Evolutionary conservation across 2,888 invertebrate genomes (phyloP), one percentile per base, ranked within the genome.

Genomic region (Limnephilus lunatus): DNA sequence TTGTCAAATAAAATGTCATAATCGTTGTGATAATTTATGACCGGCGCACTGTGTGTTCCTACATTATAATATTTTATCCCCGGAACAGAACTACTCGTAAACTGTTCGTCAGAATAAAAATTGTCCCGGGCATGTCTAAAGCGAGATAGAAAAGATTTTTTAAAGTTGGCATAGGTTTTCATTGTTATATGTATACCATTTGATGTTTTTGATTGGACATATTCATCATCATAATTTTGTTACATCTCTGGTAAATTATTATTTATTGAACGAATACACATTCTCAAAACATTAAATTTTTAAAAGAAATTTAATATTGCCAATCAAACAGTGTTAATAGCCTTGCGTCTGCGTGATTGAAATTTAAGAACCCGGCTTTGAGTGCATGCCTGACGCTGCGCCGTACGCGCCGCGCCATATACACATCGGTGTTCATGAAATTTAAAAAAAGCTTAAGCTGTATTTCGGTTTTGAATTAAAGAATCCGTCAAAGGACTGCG

Each of bases 1-100:
- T 91, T 91, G 91, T 91, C 91, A 91, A 91, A 91, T 86, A 44
- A 91, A 91, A 91, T 91, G 44, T 81, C 81, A 81, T 87, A 81
- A 81, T 91, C 86, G 48, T 86, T 39, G 44, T 86, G 86, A 86
- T 86, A 86, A 86, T 44, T 44, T 35, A 86, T 86, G 39, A 48
- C 86, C 48, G 35, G 44, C 35, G 4, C 19, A n/a, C 68, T 44
- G n/a, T 86, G 35, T 48, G 48, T n/a, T 86, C 86, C 39, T 35
- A 35, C 15, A 68, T 68, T 25, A 86, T 35, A 25, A n/a, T 83
- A 83, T 83, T 83, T 83, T 83, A 19, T 35, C 83, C 83, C 83
- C 32, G 19, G 68, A 83, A 35, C 32, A 35, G 83, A 83, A 35
- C 32, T 35, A 35, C 35, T 35, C 32, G 83, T n/a, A 83, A 11